phyloP scores from a whole-genome alignment of 2,113 vertebrate species.

The Pluvialis apricaria region DNA sequence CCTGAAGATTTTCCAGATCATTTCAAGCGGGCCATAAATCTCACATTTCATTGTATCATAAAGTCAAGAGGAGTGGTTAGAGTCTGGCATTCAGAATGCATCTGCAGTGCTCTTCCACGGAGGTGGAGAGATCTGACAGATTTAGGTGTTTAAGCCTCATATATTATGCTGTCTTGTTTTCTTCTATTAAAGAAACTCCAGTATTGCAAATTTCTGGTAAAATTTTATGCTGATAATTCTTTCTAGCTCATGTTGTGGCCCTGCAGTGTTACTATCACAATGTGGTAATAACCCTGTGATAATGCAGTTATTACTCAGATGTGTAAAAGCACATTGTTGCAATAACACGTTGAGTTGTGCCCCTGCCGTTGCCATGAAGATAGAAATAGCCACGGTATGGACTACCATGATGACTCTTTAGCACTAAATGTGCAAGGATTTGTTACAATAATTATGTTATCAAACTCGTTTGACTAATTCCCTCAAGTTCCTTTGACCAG shows the following conservation, averaged over 20 bases:
- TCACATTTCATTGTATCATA: fast-evolving
- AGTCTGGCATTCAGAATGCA: neutral
- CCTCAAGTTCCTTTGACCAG: neutral
- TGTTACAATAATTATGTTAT: neutral
- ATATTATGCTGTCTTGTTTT: neutral
- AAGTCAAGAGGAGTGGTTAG: neutral
- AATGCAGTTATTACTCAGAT: neutral
- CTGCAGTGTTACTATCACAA: neutral
- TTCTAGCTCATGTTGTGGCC: neutral
- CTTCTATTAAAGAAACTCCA: neutral
- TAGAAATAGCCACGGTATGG: neutral
- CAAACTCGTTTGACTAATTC: neutral
- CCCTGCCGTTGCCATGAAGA: neutral
- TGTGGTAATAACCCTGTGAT: neutral
- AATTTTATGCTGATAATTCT: neutral
- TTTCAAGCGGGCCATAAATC: neutral
- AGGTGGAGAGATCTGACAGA: neutral
- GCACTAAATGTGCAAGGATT: neutral
- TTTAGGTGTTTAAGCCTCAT: neutral
- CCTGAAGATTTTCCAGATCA: neutral
- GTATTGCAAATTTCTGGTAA: neutral
- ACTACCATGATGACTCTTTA: neutral
- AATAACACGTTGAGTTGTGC: neutral
- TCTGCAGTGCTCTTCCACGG: neutral
- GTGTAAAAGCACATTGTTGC: neutral